phyloP scores from a whole-genome alignment of 2,113 vertebrate genomes.

The Psilopsiagon aymara region DNA sequence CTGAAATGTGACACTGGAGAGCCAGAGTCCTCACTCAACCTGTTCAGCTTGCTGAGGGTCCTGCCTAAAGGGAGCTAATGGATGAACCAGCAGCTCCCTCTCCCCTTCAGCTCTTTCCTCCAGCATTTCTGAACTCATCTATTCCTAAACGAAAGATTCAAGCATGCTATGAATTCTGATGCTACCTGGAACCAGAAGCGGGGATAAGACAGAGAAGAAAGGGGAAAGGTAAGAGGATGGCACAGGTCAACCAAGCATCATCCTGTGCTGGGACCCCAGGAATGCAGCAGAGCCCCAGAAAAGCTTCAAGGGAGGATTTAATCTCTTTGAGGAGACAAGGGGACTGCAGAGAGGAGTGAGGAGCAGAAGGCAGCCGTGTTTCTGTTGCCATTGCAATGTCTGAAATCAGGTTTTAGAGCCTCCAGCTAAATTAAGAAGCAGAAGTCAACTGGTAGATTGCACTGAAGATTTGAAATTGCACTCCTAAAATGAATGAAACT shows the following conservation, averaged over 20 bases:
- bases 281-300: fast-evolving
- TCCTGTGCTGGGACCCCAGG: not conserved
- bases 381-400: not conserved
- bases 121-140: not conserved
- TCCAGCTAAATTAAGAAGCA: conserved; percentile 16
- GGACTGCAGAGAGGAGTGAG: not conserved
- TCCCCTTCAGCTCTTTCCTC: not conserved
- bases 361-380: not conserved
- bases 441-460: conserved; percentile 24
- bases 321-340: not conserved
- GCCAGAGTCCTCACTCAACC: not conserved
- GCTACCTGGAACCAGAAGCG: fast-evolving
- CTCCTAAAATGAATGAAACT: conserved; percentile 40
- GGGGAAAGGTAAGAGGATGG: not conserved
- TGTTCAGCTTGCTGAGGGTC: not conserved
- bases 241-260: fast-evolving
- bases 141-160: not conserved
- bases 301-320: not conserved
- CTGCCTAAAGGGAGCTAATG: not conserved
- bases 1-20: conserved; percentile 16
- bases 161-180: fast-evolving
- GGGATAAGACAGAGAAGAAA: not conserved
- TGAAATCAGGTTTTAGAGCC: not conserved
- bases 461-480: not conserved
- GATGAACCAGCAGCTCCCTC: not conserved